These are phyloP conservation scores for Geodia barretti DNA, from an alignment of 37 sponge, comb jelly and placozoan species.

Conservation along the genomic window DNA sequence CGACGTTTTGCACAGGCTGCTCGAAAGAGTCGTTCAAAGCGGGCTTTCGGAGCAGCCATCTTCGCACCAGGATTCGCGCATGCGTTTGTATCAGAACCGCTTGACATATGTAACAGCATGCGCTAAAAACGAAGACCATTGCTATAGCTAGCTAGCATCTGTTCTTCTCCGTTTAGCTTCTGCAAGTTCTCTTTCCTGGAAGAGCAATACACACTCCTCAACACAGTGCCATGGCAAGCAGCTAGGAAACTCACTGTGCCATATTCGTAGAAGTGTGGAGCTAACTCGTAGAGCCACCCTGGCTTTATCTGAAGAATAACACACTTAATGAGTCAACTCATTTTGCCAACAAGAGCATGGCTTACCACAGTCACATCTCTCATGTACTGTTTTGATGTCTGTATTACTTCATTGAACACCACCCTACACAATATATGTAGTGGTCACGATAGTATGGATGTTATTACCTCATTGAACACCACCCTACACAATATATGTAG, in stretches of 20 bases:
- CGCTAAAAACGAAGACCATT: no score
- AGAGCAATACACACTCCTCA: neutral
- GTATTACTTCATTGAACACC: conserved; percentile 78
- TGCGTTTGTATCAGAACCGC: no score
- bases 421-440: conserved; percentile 35
- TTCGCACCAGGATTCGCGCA: no score
- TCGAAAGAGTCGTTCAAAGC: neutral
- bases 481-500: no score
- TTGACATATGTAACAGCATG: no score
- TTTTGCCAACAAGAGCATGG: neutral
- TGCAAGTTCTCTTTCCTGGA: conserved; percentile 78
- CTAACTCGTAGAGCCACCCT: conserved; percentile 89
- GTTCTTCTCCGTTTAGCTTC: conserved; percentile 68
- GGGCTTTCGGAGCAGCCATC: neutral
- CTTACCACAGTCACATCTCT: conserved; percentile 91
- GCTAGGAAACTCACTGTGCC: conserved; percentile 90
- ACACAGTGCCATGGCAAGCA: no score
- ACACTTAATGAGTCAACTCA: neutral
- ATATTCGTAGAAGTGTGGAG: conserved; percentile 94
- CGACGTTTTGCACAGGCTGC: neutral
- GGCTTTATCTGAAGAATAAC: conserved; percentile 78
- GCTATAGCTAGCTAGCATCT: no score
- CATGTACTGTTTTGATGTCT: conserved; percentile 80
- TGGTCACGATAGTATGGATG: neutral
- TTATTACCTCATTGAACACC: no score